A percentile compares a stretch with the other conserved stretches of the same genome.
phyloP scores from a whole-genome alignment of 2,113 vertebrate species.

The Trogon melanurus region DNA sequence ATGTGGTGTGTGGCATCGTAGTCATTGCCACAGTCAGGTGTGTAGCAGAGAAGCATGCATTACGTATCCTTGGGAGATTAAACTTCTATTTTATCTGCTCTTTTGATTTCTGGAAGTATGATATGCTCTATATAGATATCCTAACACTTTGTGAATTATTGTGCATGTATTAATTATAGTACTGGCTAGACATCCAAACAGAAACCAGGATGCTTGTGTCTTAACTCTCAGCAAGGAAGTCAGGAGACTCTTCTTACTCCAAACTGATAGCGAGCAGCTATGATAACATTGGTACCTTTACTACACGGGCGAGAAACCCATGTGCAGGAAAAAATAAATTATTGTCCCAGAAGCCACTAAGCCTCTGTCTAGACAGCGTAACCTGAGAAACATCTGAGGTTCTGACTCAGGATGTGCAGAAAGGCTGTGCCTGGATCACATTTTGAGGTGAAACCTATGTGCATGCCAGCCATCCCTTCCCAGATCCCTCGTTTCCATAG shows the following conservation, averaged over 20 bases:
- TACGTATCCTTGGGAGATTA: background rate
- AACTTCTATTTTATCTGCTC: background rate
- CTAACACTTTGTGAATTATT: background rate
- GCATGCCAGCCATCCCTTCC: background rate
- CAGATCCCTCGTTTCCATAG: background rate
- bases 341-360: conserved; percentile 12
- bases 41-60: background rate
- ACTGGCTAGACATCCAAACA: background rate
- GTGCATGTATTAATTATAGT: background rate
- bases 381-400: background rate
- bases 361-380: conserved; percentile 50
- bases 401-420: background rate
- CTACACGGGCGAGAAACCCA: background rate
- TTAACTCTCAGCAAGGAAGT: background rate
- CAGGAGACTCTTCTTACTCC: background rate
- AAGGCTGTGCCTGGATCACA: background rate
- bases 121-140: background rate
- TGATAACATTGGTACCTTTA: background rate
- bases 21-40: background rate
- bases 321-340: background rate
- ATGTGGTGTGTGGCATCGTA: background rate
- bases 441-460: background rate
- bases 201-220: background rate
- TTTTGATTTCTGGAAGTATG: background rate
- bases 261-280: background rate